Base-by-base conservation (phyloP, 2,113 vertebrate genomes). In the Scortum barcoo region DNA sequence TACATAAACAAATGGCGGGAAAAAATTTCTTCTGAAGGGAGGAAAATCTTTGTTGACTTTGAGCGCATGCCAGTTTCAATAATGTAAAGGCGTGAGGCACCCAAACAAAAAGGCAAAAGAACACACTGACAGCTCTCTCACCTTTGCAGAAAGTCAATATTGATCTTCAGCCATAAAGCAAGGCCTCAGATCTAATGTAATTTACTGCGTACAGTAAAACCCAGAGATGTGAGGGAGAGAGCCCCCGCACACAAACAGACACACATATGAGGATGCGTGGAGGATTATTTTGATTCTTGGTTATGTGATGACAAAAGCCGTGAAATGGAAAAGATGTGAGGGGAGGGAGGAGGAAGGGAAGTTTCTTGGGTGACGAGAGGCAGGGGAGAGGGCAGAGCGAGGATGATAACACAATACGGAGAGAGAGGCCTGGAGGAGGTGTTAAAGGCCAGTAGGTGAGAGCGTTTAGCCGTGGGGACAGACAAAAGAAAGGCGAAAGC, bases 81-180 rank as follows among this genome's bases (percentile, higher is more conserved):
- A 87, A 84, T 28, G 78, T 85, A 50, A 83, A 85, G 57, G 40
- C 7, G 53, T 86, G 83, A 84, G 85, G 85, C 80, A 73, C 83
- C 72, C 72, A 90, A 89, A 91, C 75, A 72, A 76, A 88, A 89
- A 86, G 79, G 58, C 63, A 50, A 74, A 46, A 76, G 76, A 74
- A 70, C 63, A 83, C 67, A 48, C 51, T 65, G 57, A 83, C 83
- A 70, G 76, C 46, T 68, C 76, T 51, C 56, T 57, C 70, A 51
- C 26, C 60, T 87, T 83, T 88, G 80, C 57, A 82, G 51, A 93
- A 89, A 93, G 92, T 93, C 93, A 94, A 94, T 93, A 94, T 93
- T 94, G 90, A 92, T 83, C 70, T 54, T 78, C 51, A 54, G 88
- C 63, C 89, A 86, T 88, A 81, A 83, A 86, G 80, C 81, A 62